Evolutionary conservation across 2,888 invertebrate genomes (phyloP).

Genomic region (Drosophila anceps): DNA sequence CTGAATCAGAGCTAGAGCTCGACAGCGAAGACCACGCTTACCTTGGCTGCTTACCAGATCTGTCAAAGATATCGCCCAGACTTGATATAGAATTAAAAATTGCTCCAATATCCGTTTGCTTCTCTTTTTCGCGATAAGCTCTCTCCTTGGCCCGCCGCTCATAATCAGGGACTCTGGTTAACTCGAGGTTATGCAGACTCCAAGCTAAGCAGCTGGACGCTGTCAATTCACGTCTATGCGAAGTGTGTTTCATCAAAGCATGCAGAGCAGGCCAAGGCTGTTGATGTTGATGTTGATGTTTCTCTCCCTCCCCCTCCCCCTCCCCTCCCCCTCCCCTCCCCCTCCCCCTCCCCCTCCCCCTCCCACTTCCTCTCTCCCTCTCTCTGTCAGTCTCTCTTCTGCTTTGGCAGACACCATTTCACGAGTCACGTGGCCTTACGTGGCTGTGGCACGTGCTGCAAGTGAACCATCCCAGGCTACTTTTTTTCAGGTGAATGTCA

Average conservation of each 20-base stretch:
- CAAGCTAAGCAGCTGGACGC: not conserved
- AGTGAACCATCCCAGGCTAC: not conserved
- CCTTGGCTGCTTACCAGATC: not conserved
- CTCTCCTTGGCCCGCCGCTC: not conserved
- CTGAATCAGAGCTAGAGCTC: not conserved
- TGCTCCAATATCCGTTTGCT: not conserved
- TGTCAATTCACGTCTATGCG: not conserved
- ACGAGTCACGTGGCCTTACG: conserved; percentile 9
- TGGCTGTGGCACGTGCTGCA: conserved; percentile 30
- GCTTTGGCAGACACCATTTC: conserved; percentile 7
- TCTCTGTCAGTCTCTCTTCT: not conserved
- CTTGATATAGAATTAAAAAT: not conserved
- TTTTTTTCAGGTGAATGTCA: conserved; percentile 4
- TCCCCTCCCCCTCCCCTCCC: not conserved
- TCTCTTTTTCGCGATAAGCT: not conserved
- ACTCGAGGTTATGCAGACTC: not conserved
- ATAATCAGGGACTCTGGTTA: not conserved
- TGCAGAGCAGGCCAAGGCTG: conserved; percentile 4
- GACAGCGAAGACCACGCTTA: not conserved
- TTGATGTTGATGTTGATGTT: too few relatives aligned
- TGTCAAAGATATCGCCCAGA: not conserved
- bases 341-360: not conserved
- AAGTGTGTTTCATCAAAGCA: not conserved
- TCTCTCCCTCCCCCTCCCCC: too few relatives aligned
- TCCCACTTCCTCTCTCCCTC: not conserved